Conservation (phyloP, 2,113 vertebrate genomes). For the Thinocorus orbignyianus region DNA sequence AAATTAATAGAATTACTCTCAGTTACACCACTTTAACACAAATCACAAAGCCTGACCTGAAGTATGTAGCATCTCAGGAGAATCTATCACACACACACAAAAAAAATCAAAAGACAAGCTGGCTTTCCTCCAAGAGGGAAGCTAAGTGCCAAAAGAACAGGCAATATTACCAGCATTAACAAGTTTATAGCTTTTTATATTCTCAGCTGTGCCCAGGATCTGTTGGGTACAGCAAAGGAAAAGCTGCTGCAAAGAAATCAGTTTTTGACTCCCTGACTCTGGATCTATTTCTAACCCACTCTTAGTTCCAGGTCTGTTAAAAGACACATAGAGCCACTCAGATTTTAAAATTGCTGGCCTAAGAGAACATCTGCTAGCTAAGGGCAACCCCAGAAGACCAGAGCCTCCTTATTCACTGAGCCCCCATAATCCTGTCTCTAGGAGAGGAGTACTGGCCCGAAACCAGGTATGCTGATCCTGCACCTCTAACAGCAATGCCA, state of each 20-base stretch:
- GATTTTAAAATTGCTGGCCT: background rate
- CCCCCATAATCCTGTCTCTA: background rate
- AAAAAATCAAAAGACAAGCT: background rate
- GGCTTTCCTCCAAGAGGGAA: constrained; percentile 34
- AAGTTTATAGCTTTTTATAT: background rate
- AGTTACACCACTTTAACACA: background rate
- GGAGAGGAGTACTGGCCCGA: background rate
- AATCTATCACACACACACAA: background rate
- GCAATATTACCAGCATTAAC: constrained; percentile 17
- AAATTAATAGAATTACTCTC: constrained; percentile 22
- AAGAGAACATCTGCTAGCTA: background rate
- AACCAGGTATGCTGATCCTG: background rate
- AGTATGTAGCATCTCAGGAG: constrained; percentile 4
- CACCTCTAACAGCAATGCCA: background rate
- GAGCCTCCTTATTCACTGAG: background rate
- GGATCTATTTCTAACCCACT: background rate
- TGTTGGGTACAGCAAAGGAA: background rate
- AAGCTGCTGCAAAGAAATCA: background rate
- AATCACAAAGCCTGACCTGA: constrained; percentile 13
- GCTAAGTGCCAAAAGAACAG: constrained; percentile 9
- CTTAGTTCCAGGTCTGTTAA: background rate
- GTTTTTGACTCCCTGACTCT: background rate
- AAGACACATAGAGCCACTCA: background rate
- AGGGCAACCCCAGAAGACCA: background rate
- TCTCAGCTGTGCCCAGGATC: background rate